phyloP scores from a whole-genome alignment of 1,140 invertebrate species.

The Formica selysi region DNA sequence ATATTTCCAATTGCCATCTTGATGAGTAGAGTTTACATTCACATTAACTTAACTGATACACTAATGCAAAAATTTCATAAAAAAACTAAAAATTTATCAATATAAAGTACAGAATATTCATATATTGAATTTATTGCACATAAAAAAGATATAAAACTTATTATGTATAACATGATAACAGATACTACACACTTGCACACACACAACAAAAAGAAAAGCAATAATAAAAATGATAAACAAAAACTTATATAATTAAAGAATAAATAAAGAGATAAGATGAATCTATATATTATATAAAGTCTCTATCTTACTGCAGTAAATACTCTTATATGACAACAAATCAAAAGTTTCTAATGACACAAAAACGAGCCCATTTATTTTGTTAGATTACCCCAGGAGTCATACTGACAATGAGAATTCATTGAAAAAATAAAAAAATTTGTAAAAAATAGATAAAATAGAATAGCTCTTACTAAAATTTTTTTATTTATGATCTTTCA shows the following conservation, averaged over 20 bases:
- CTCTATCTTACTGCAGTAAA: no score
- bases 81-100: conserved; percentile 58
- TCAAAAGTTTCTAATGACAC: no score
- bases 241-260: not conserved
- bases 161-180: not conserved
- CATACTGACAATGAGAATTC: no score
- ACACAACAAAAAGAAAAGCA: not conserved
- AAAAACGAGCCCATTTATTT: no score
- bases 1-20: conserved; percentile 85
- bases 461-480: no score
- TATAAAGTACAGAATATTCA: not conserved
- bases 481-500: no score
- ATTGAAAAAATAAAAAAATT: no score
- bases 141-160: not conserved
- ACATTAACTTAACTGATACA: conserved; percentile 75
- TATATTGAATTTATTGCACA: not conserved
- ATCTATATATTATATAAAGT: conserved; percentile 44
- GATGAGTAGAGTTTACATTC: conserved; percentile 62
- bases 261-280: conserved; percentile 67
- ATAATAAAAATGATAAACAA: not conserved
- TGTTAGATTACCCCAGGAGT: no score
- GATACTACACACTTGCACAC: not conserved
- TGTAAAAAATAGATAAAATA: no score
- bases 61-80: conserved; percentile 77
- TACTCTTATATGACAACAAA: no score